Evolutionary conservation across 2,888 invertebrate genomes (phyloP), one percentile per base, ranked within the genome.

Genomic region (Heteropelma amictum): DNA sequence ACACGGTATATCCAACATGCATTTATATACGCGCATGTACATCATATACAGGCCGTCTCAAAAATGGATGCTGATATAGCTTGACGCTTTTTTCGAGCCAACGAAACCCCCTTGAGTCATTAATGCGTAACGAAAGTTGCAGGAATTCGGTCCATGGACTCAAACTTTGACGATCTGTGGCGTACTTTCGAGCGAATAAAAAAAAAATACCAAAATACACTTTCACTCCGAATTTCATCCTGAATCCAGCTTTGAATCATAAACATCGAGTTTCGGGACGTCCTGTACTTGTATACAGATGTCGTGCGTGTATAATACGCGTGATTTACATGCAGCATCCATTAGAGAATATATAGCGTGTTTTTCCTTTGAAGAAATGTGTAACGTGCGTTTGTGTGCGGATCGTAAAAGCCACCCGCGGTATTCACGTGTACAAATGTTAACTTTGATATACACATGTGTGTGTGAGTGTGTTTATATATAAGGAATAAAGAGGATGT

Each of bases 271-370:
- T n/a, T n/a, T n/a, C n/a, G n/a, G n/a, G n/a, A n/a, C n/a, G n/a
- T n/a, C n/a, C n/a, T n/a, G n/a, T n/a, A n/a, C n/a, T n/a, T n/a
- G n/a, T n/a, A n/a, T n/a, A n/a, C n/a, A n/a, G n/a, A n/a, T n/a
- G n/a, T n/a, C n/a, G n/a, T n/a, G n/a, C 35, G 77, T 38, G 64
- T 76, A 80, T 83, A 81, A 83, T 80, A 76, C 65, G 77, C 80
- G 49, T 75, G 80, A 79, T 83, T 85, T 81, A 81, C 82, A 78
- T 82, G 79, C 80, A 77, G 80, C 73, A 79, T 80, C 81, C 79
- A 75, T 80, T 74, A 68, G 77, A 8, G 28, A 23, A 51, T 51
- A 28, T 40, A 47, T 21, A 10, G 60, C 47, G n/a, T 14, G 45
- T 61, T 54, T 17, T 35, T 33, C 8, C 33, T 45, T 21, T n/a